Percentiles rank a stretch among this genome's conserved stretches.
These are phyloP conservation scores for Anoura caudifer DNA, from an alignment of 2,113 vertebrate genomes.

Conservation along the genomic window DNA sequence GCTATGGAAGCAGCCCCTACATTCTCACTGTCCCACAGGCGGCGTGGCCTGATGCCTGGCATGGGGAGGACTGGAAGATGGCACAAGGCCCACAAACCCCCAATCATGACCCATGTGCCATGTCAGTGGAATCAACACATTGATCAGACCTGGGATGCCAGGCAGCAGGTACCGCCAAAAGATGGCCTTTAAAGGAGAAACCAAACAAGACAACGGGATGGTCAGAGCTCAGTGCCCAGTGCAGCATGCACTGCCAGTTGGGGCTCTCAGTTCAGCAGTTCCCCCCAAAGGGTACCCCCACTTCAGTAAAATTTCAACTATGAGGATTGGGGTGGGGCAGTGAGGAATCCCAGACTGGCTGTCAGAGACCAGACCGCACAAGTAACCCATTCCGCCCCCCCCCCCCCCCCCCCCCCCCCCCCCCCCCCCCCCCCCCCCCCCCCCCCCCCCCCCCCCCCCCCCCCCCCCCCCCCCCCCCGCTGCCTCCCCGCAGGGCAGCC, in stretches of 20 bases:
- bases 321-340: neutral
- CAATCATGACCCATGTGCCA: neutral
- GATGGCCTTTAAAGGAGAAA: neutral
- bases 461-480: too few relatives aligned
- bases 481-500: too few relatives aligned
- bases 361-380: neutral
- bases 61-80: neutral
- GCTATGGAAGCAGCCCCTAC: neutral
- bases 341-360: neutral
- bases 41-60: neutral
- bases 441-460: too few relatives aligned
- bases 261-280: neutral
- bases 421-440: too few relatives aligned
- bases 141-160: neutral
- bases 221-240: neutral
- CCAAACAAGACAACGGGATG: too few relatives aligned
- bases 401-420: too few relatives aligned
- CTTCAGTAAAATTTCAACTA: neutral
- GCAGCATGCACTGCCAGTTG: too few relatives aligned
- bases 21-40: neutral
- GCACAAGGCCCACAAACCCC: neutral
- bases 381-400: too few relatives aligned
- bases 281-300: rapidly evolving
- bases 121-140: neutral
- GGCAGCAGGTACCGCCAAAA: neutral